Evolutionary conservation across 2,888 invertebrate species (phyloP), one percentile per base, ranked within the genome.

Genomic region (Dexiosoma caninum): DNA sequence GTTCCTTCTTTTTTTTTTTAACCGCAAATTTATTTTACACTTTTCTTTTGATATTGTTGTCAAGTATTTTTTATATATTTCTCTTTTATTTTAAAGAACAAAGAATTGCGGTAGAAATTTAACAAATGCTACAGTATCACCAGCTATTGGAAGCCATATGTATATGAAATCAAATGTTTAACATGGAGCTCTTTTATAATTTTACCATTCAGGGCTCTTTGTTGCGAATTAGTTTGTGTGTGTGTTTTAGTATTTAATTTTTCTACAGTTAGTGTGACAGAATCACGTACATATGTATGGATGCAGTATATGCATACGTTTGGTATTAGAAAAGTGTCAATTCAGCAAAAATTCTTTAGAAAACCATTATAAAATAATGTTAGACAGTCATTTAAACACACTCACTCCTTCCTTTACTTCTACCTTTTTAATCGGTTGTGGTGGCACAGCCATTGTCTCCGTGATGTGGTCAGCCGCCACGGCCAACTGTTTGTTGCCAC

Each of bases 351-450:
- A 23, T 30, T 19, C 6, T 5, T 32, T 12, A 35, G 16, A 57
- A 57, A 57, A 49, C n/a, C 27, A 10, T 32, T 59, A 59, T 59
- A 19, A 19, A 19, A 59, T 37, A 6, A 37, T 49, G 49, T 37
- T 40, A 66, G 64, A 37, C 27, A 10, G 14, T 46, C 69, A 46
- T 46, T 44, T 14, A 21, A 9, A 16, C 30, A 4, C 27, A 14
- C 70, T 60, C 60, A 49, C 60, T 40, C 21, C 51, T 49, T 14
- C 49, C 27, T n/a, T 12, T 23, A 27, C 19, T 5, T 49, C 30
- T 37, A 51, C 4, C 4, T 49, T 57, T 35, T 49, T 57, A 80
- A 80, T 76, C 67, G 62, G 76, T 44, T 76, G 76, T 67, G 76
- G 71, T 67, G 67, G 30, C 53, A 49, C 60, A 14, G 14, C 19